Evolutionary conservation across 2,888 invertebrate genomes (phyloP).

Genomic region (Apotomis betuletana): DNA sequence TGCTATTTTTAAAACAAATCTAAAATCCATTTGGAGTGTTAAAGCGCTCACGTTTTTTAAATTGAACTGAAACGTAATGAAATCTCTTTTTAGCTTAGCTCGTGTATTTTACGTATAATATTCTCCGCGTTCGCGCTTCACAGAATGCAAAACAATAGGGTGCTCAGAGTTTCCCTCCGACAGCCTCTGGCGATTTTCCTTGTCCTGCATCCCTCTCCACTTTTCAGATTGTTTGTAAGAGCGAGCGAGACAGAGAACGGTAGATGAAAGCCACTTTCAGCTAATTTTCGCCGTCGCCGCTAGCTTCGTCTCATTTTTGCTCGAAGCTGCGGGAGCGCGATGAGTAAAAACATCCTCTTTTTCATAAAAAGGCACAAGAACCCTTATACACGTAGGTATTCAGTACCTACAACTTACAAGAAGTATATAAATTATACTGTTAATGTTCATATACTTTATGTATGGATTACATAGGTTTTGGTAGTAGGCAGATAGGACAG

Average conservation of each 20-base stretch:
- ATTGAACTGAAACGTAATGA: conserved; percentile 11
- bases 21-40: neutral
- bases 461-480: too few relatives aligned
- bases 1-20: neutral
- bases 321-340: conserved; percentile 48
- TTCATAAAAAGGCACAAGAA: conserved; percentile 2
- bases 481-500: too few relatives aligned
- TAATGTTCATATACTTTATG: neutral
- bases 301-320: conserved; percentile 64
- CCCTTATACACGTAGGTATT: neutral
- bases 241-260: conserved; percentile 57
- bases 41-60: conserved; percentile 4
- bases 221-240: conserved; percentile 48
- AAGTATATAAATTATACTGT: neutral
- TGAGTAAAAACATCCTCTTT: conserved; percentile 15
- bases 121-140: conserved; percentile 66
- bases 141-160: conserved; percentile 80
- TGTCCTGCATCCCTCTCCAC: conserved; percentile 58
- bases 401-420: too few relatives aligned
- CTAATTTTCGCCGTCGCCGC: conserved; percentile 77
- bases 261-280: conserved; percentile 75
- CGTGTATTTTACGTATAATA: conserved; percentile 35
- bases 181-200: conserved; percentile 76
- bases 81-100: conserved; percentile 54
- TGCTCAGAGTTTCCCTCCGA: conserved; percentile 76